Conservation (phyloP, 2,888 invertebrate species). For the Stomorhina lunata region DNA sequence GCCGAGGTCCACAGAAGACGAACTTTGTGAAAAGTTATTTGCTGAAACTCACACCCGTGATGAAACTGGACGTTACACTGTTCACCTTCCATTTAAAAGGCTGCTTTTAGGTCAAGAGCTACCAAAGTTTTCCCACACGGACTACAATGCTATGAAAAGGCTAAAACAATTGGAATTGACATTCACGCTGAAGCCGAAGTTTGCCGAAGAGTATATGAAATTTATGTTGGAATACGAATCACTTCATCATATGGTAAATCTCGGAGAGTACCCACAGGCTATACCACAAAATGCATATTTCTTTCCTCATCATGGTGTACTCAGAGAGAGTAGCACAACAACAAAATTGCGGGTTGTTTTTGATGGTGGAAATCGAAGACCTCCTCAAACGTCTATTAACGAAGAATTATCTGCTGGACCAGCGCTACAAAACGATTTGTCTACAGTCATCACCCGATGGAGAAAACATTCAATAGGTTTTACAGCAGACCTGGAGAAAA, state of each 20-base stretch:
- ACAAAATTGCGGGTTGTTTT: slow-evolving; percentile 18
- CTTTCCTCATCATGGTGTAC: slow-evolving; percentile 30
- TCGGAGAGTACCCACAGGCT: slow-evolving; percentile 39
- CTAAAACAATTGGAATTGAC: slow-evolving; percentile 12
- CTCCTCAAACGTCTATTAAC: slow-evolving; percentile 2
- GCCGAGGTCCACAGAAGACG: not conserved
- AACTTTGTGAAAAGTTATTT: slow-evolving; percentile 25
- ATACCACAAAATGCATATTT: slow-evolving; percentile 38
- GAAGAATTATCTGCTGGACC: slow-evolving; percentile 27
- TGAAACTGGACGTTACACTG: not conserved
- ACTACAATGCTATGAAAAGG: slow-evolving; percentile 16
- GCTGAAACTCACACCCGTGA: not conserved
- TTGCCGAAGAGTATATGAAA: not conserved
- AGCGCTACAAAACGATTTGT: slow-evolving; percentile 23
- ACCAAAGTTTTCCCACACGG: slow-evolving; percentile 19
- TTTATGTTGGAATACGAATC: slow-evolving; percentile 11
- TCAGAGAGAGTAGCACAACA: slow-evolving; percentile 38
- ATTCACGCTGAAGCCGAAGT: slow-evolving; percentile 6
- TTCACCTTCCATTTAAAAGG: slow-evolving; percentile 29
- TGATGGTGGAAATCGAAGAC: not conserved
- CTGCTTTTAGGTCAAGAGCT: not conserved
- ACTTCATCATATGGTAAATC: slow-evolving; percentile 19
- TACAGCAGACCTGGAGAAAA: slow-evolving; percentile 1
- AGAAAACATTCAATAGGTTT: slow-evolving; percentile 1
- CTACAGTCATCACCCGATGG: not conserved